Evolutionary conservation across 2,888 invertebrate species (phyloP), one percentile per base, ranked within the genome.

Genomic region (Hirudinaria manillensis): DNA sequence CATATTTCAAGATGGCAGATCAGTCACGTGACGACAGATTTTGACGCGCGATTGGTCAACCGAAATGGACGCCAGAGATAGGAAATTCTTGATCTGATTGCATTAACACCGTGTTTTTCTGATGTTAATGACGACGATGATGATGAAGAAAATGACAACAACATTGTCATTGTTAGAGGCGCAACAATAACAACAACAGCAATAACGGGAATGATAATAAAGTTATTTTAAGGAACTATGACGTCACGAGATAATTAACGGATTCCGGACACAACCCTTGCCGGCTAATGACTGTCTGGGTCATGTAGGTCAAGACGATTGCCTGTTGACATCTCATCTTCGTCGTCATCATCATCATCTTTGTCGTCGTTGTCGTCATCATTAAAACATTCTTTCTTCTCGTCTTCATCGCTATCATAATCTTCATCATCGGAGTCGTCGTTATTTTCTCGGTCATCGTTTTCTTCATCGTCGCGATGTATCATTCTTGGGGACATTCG

Each of bases 321-420:
- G 45, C 45, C 45, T 45, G 45, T 45, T 45, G 45, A 45, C 45
- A 45, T 38, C 32, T 73, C 27, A 73, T 73, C 32, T 21, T 73
- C 56, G 56, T 73, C 2, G 29, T 70, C 68, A 70, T 70, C 53
- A 70, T 70, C 68, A 75, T 70, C 53, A 53, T 75, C 68, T 70
- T 75, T n/a, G 19, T 32, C 56, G 67, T 73, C 32, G 29, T 61
- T 24, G n/a, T 73, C 19, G 16, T 34, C 65, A 73, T 73, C 72
- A 72, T 72, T 24, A 32, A 13, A 21, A 36, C 29, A 24, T 4
- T 65, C 36, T 34, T 70, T 29, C 29, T 56, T 55, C 21, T 75
- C 55, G 32, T 55, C 75, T 29, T 70, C 61, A n/a, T 53, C 75
- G 34, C 29, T 34, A 53, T 56, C 36, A 3, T 75, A n/a, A 53